Evolutionary conservation across 1,140 invertebrate species (phyloP), one percentile per base, ranked within the genome.

Genomic region (Meloidogyne chitwoodi): DNA sequence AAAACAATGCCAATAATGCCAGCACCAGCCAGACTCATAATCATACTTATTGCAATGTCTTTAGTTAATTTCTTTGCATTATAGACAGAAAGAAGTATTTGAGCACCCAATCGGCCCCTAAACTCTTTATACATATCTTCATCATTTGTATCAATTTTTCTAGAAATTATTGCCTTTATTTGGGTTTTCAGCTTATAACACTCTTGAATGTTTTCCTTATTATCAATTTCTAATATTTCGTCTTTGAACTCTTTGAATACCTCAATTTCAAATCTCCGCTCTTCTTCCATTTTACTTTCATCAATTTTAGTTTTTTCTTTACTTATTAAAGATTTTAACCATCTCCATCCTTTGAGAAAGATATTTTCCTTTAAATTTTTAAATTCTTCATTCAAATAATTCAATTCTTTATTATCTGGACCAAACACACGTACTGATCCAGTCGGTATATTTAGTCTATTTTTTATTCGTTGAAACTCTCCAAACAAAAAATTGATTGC

Each of bases 1-100:
- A 73, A 62, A 24, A 64, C 8, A 8, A 63, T 11, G 2, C 56
- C 70, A 31, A 73, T 73, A 19, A 56, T 5, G 14, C 70, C 70
- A 6, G 56, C 64, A 64, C 70, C 70, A n/a, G 24, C 22, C 3
- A 73, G 2, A 29, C 70, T 73, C 22, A 73, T 12, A 22, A 63
- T 12, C 44, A 73, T 29, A 1, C 65, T 8, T 12, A 34, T 24
- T 11, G 34, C 31, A 29, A 64, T 26, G 2, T 41, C 22, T 19
- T 29, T 61, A n/a, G 24, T 34, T 14, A 73, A 61, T 22, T 64
- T 16, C 14, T 62, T 56, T 4, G 22, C 27, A 22, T 24, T 73
- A 22, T 34, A 63, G 31, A 73, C 70, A 24, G 48, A 64, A 34
- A 63, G 61, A 24, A 73, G 29, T 19, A 73, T 73, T 26, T 73